Evolutionary conservation across 2,797 vertebrate genomes (phyloP).

Genomic region (Parotocinclus haroldoi): DNA sequence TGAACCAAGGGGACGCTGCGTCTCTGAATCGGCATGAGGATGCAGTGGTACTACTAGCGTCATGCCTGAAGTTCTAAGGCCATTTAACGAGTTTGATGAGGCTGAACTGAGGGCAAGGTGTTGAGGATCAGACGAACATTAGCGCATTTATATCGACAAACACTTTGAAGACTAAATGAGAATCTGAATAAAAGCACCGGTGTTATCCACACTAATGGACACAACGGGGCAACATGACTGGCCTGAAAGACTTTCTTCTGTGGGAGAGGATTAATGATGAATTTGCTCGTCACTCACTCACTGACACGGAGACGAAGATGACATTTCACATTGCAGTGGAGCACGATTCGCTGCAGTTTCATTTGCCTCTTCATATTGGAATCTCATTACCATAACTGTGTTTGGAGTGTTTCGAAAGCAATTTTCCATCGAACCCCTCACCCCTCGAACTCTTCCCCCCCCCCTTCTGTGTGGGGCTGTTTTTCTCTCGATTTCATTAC

Average conservation of each 20-base stretch:
- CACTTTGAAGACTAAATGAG: neutral
- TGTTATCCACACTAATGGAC: neutral
- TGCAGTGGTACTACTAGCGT: no score
- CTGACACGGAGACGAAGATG: slow-evolving; percentile 1
- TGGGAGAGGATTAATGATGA: neutral
- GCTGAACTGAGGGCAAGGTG: neutral
- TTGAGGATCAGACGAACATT: neutral
- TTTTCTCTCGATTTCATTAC: slow-evolving; percentile 59
- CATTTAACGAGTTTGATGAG: neutral
- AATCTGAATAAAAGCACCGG: neutral
- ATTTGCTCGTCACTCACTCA: neutral
- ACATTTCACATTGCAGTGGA: slow-evolving; percentile 29
- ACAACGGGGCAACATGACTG: neutral
- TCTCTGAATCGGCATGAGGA: no score
- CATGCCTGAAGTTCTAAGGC: no score
- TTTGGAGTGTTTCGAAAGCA: slow-evolving; percentile 50
- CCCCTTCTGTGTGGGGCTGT: slow-evolving; percentile 36
- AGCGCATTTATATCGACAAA: neutral
- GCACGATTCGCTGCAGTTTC: slow-evolving; percentile 32
- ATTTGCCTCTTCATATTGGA: slow-evolving; percentile 47
- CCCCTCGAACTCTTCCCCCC: slow-evolving; percentile 18
- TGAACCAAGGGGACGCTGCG: no score
- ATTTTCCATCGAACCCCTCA: slow-evolving; percentile 54
- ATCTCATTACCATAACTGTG: slow-evolving; percentile 45
- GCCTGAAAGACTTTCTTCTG: neutral